These are phyloP conservation scores for Caenorhabditis latens DNA, from an alignment of 1,140 invertebrate genomes.

Conservation along the genomic window DNA sequence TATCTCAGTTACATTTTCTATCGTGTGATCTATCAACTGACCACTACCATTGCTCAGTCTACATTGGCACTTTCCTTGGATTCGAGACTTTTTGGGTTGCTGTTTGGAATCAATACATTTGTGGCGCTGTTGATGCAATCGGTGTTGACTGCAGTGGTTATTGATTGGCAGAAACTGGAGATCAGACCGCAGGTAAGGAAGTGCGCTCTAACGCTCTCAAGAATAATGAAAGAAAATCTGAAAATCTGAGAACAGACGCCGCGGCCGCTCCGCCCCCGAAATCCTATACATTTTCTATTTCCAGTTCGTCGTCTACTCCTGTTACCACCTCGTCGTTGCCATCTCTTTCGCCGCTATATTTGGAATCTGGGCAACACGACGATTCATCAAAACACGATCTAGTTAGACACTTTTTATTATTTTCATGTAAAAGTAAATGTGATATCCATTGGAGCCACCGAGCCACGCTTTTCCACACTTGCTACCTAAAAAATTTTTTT, in stretches of 20 bases:
- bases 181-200: slow-evolving; percentile 59
- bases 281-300: background rate
- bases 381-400: slow-evolving; percentile 11
- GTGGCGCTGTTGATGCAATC: slow-evolving; percentile 59
- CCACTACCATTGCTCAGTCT: slow-evolving; percentile 89
- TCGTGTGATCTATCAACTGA: slow-evolving; percentile 86
- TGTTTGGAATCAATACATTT: slow-evolving; percentile 79
- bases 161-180: slow-evolving; percentile 55
- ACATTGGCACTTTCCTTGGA: slow-evolving; percentile 87
- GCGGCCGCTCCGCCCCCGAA: too few species aligned
- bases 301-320: slow-evolving; percentile 56
- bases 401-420: background rate
- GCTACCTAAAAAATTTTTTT: too few species aligned
- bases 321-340: slow-evolving; percentile 31
- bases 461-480: too few species aligned
- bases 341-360: background rate
- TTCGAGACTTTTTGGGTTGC: slow-evolving; percentile 45
- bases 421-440: background rate
- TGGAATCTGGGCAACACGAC: background rate
- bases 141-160: slow-evolving; percentile 56
- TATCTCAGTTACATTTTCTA: slow-evolving; percentile 86
- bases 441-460: background rate
- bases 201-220: background rate
- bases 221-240: too few species aligned
- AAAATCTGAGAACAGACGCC: too few species aligned